phyloP scores from a whole-genome alignment of 2,113 vertebrate species.

The Rousettus leschenaultii region DNA sequence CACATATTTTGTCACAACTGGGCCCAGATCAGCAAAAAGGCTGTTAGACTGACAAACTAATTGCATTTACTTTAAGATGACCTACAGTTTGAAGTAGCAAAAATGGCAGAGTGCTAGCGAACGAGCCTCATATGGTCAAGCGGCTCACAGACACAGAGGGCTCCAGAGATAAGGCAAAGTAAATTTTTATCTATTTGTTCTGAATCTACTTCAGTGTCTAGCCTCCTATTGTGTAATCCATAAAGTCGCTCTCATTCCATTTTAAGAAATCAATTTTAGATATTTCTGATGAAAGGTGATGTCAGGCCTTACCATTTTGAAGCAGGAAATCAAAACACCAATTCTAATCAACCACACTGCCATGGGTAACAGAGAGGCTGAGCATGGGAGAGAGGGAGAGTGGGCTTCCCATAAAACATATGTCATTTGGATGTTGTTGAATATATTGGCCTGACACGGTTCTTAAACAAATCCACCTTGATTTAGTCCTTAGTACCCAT shows the following conservation, averaged over 20 bases:
- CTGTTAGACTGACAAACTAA: not conserved
- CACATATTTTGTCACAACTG: constrained; percentile 27
- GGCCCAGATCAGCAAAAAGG: not conserved
- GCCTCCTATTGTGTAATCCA: constrained; percentile 35
- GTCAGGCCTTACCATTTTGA: constrained; percentile 54
- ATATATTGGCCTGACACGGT: not conserved
- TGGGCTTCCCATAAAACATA: not conserved
- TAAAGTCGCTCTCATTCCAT: constrained; percentile 59
- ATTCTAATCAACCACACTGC: constrained; percentile 41
- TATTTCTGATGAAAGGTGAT: constrained; percentile 67
- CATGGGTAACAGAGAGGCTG: not conserved
- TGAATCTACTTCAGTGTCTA: constrained; percentile 18
- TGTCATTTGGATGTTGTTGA: not conserved
- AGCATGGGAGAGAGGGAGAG: not conserved
- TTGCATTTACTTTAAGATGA: not conserved
- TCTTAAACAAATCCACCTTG: not conserved
- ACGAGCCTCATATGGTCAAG: not conserved
- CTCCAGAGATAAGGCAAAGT: constrained; percentile 36
- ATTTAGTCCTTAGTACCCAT: not conserved
- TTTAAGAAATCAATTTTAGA: constrained; percentile 73
- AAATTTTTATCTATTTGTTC: constrained; percentile 57
- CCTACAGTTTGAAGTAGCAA: not conserved
- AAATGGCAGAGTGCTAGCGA: not conserved
- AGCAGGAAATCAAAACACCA: constrained; percentile 58
- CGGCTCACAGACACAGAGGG: not conserved